These are phyloP conservation scores for Prunella himalayana DNA, from an alignment of 2,113 vertebrate genomes.

Conservation along the genomic window DNA sequence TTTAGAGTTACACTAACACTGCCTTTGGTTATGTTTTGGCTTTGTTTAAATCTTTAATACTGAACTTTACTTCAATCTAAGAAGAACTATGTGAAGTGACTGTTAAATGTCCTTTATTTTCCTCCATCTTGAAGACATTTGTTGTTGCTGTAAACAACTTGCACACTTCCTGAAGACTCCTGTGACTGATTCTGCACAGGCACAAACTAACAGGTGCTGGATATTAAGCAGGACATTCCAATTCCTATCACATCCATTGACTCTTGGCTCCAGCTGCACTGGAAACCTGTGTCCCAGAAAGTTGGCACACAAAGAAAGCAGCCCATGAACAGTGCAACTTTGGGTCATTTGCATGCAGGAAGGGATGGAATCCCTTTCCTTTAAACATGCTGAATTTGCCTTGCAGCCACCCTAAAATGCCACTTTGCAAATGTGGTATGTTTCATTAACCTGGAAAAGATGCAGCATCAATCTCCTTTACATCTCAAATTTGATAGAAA, in stretches of 20 bases:
- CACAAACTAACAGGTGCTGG: neutral
- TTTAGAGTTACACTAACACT: slow-evolving; percentile 19
- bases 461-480: neutral
- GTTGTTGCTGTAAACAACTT: neutral
- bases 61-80: slow-evolving; percentile 29
- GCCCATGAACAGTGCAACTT: neutral
- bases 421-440: neutral
- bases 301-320: neutral
- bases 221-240: neutral
- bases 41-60: slow-evolving; percentile 19
- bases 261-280: slow-evolving; percentile 7
- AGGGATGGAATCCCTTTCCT: neutral
- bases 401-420: neutral
- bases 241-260: slow-evolving; percentile 10
- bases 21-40: neutral
- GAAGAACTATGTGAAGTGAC: neutral
- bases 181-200: neutral
- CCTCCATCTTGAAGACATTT: neutral
- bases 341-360: slow-evolving; percentile 8
- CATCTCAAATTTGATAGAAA: neutral
- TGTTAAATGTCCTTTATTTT: neutral
- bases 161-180: neutral
- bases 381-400: neutral
- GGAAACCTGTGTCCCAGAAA: slow-evolving; percentile 30
- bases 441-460: neutral